Evolutionary conservation across 2,113 vertebrate species (phyloP), one percentile per base, ranked within the genome.

Genomic region (Perca fluviatilis): DNA sequence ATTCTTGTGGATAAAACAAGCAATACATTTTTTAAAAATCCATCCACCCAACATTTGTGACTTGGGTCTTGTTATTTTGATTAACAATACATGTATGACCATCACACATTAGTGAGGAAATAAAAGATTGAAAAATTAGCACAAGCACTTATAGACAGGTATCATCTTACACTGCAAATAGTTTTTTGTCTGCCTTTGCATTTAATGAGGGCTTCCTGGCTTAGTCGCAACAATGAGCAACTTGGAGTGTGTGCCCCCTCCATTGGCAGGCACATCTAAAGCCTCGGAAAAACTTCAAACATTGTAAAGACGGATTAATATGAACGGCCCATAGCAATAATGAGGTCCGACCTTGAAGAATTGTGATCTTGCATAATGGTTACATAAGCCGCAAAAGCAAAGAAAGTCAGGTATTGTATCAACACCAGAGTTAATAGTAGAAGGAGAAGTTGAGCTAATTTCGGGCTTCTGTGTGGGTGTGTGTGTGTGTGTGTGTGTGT

Each of bases 281-380:
- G 74, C 79, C 50, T 73, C 16, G 9, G 80, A 82, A 23, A 6
- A 64, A 87, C 79, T 82, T 89, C 81, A 89, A 85, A 91, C 79
- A 83, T 72, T 83, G 81, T 81, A 86, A 90, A 76, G 74, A 83
- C 83, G 85, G 86, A 92, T 91, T 91, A 88, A 89, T 82, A 79
- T 15, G 76, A 74, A 77, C 75, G 66, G 67, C 86, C 89, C 16
- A 30, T 64, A 57, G 91, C 76, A 68, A 78, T 90, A 91, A 91
- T 88, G 83, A 89, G 69, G 68, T 21, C 53, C 6, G 40, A 86
- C 84, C 85, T 90, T 79, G 36, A 65, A 79, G 79, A 83, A 69
- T 84, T 71, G 57, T 60, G 40, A 21, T 79, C 73, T 89, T 86
- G 82, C 79, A 73, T 88, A 88, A 91, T 65, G 77, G 77, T 92